phyloP scores from a whole-genome alignment of 2,113 vertebrate genomes.

The Perca schrenkii region DNA sequence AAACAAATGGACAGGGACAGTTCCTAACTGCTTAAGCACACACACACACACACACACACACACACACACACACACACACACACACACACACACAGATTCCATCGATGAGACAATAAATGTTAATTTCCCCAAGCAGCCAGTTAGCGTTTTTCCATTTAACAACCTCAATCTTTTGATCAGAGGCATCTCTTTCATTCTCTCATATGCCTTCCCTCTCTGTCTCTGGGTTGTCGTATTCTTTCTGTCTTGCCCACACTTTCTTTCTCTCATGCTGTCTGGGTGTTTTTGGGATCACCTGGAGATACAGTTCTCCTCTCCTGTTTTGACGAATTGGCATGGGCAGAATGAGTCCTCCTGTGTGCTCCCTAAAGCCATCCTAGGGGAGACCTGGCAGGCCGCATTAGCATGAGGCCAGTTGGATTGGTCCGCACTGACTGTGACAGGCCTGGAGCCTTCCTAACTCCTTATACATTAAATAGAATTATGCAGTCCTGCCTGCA shows the following conservation, averaged over 20 bases:
- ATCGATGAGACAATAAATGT: constrained; percentile 30
- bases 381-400: constrained; percentile 66
- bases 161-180: constrained; percentile 26
- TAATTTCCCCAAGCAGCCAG: constrained; percentile 32
- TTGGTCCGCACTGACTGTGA: constrained; percentile 62
- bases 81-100: constrained; percentile 3
- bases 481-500: constrained; percentile 77
- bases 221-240: constrained; percentile 16
- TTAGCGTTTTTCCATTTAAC: constrained; percentile 34
- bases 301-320: constrained; percentile 57
- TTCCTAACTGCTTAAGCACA: background rate
- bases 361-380: constrained; percentile 58
- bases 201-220: constrained; percentile 13
- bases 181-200: constrained; percentile 4
- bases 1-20: background rate
- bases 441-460: constrained; percentile 58
- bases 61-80: background rate
- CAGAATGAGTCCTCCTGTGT: constrained; percentile 70
- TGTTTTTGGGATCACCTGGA: constrained; percentile 68
- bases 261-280: constrained; percentile 29
- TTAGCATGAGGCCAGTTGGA: constrained; percentile 74
- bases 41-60: no score
- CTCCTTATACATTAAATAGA: constrained; percentile 81
- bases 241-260: constrained; percentile 7
- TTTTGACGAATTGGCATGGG: constrained; percentile 67